Base-by-base conservation (phyloP, 2,888 invertebrate species). In the Papilio gigon region DNA sequence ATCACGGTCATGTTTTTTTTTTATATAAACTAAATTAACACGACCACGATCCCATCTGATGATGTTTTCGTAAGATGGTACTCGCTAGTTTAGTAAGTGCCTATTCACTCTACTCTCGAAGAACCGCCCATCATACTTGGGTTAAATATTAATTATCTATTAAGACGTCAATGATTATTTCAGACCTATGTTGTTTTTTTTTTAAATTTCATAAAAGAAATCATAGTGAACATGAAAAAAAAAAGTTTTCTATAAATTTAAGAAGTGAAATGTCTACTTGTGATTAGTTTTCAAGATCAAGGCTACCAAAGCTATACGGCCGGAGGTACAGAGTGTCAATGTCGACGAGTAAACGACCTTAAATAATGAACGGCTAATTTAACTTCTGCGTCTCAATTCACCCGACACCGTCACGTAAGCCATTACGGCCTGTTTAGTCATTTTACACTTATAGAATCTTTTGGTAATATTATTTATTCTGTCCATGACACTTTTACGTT, bases 271-370 rank as follows among this genome's bases (percentile, higher is more conserved):
- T 53, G n/a, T n/a, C 27, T 25, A 14, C 22, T 25, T 37, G 17
- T 50, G 22, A 60, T 53, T 30, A 59, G 44, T n/a, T 22, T 40
- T 58, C 80, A 80, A 78, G 78, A 81, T 81, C 82, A 81, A 78
- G 82, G 80, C 71, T 70, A 40, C 12, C 33, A 60, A 37, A 60
- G 64, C 66, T 37, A 67, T 69, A 50, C 59, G 47, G 40, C 50
- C 44, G 27, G 59, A 74, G 60, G 66, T 60, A 53, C 68, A 65
- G 60, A 63, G 70, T 63, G 70, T 72, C 79, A 83, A 81, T 80
- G 81, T 77, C 78, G 73, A 73, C 75, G 67, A 75, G 78, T 77
- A 78, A 77, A 76, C 67, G 78, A 79, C 81, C 81, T 81, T 76
- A 77, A 9, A 56, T 30, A 53, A 53, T 53, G 50, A 40, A 4